A percentile compares a stretch with the other conserved stretches of the same genome.
Evolutionary conservation across 2,888 invertebrate species (phyloP).

Genomic region (Agonum fuliginosum): DNA sequence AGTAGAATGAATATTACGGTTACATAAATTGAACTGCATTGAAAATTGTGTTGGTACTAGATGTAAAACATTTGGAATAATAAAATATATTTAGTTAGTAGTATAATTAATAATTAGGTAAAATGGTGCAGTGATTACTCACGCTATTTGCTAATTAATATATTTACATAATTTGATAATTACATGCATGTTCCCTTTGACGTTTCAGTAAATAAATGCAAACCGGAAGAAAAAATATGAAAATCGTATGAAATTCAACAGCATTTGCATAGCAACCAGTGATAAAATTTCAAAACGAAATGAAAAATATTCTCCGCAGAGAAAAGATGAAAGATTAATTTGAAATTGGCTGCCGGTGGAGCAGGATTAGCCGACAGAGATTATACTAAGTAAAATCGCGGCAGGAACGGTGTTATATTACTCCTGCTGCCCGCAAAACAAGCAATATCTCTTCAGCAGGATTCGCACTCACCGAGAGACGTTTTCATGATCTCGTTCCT

Average conservation of each 20-base stretch:
- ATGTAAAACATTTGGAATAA: too few species aligned
- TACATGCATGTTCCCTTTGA: too few species aligned
- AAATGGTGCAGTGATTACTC: too few species aligned
- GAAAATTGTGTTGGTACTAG: too few species aligned
- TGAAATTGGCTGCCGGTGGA: constrained; percentile 1
- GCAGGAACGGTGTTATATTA: constrained; percentile 41
- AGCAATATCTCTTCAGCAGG: constrained; percentile 25
- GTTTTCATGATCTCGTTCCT: neutral
- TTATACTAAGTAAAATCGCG: constrained; percentile 15
- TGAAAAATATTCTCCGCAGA: constrained; percentile 1
- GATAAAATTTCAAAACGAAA: constrained; percentile 12
- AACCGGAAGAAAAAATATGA: neutral
- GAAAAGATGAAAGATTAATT: constrained; percentile 33
- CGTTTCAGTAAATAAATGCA: too few species aligned
- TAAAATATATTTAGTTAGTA: too few species aligned
- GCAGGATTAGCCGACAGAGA: neutral
- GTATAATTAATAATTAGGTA: too few species aligned
- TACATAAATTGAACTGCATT: too few species aligned
- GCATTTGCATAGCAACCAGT: constrained; percentile 18
- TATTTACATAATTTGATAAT: too few species aligned
- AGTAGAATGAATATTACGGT: too few species aligned
- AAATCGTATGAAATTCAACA: neutral
- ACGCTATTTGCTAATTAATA: too few species aligned
- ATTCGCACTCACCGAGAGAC: constrained; percentile 22
- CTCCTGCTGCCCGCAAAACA: constrained; percentile 49